Conservation (phyloP, 2,888 invertebrate species). For the Drosophila paramelanica region DNA sequence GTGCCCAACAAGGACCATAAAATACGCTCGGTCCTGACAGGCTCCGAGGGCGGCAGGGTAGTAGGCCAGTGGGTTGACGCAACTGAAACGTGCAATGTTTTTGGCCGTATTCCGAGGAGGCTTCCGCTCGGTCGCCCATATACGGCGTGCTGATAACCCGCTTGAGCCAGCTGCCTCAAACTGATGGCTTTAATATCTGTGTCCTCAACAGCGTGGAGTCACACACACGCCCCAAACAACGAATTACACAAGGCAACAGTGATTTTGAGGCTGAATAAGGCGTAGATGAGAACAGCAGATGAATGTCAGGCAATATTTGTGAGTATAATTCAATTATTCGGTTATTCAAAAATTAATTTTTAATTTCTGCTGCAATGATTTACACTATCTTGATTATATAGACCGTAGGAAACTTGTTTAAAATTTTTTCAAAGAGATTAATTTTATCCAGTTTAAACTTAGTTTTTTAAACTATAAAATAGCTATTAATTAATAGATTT, state of each 20-base stretch:
- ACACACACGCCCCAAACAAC: slow-evolving; percentile 17
- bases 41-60: not conserved
- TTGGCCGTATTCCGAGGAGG: slow-evolving; percentile 18
- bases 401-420: too few species aligned
- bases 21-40: slow-evolving; percentile 17
- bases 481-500: too few species aligned
- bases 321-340: too few species aligned
- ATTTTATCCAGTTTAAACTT: too few species aligned
- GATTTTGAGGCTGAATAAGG: not conserved
- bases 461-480: too few species aligned
- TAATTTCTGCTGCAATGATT: too few species aligned
- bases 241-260: slow-evolving; percentile 44
- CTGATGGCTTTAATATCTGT: slow-evolving; percentile 47
- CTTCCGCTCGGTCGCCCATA: slow-evolving; percentile 18
- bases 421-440: too few species aligned
- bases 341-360: too few species aligned
- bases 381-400: too few species aligned
- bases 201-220: slow-evolving; percentile 12
- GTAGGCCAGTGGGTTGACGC: not conserved
- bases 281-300: not conserved
- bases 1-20: slow-evolving; percentile 37
- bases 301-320: too few species aligned
- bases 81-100: slow-evolving; percentile 26
- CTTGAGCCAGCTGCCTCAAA: slow-evolving; percentile 29
- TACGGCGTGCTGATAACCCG: slow-evolving; percentile 40